Evolutionary conservation across 2,797 vertebrate genomes (phyloP), one percentile per base, ranked within the genome.

Genomic region (Pseudochaenichthys georgianus): DNA sequence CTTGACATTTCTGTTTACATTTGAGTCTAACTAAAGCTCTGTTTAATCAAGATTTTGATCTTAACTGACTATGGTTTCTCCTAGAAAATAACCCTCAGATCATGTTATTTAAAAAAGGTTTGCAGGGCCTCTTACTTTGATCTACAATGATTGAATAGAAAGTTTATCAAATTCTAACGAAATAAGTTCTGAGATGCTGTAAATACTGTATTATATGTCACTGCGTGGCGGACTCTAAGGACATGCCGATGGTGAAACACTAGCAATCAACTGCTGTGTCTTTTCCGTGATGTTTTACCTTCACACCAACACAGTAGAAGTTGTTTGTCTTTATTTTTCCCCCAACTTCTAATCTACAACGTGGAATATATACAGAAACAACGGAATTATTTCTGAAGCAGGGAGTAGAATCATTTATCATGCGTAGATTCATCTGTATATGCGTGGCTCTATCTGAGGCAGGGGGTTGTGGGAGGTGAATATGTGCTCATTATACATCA

Each of bases 381-480:
- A 1, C 28, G 1, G 13, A 13, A 12, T 28, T 38, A 31, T 9
- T 21, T 21, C 6, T 11, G 21, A 48, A 52, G 31, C 31, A 41
- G 28, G 46, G 21, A 42, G 38, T 4, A 47, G 15, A 63, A 42
- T 63, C 23, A 55, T 64, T 69, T 13, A 23, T 21, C 15, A 13
- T 41, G 9, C 11, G 6, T 45, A 38, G 15, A 43, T 48, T 58
- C 15, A n/a, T 77, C 34, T 71, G 23, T 46, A 45, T 58, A 4
- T 73, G 67, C 19, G 5, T 67, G 61, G 46, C 13, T 67, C 38
- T 64, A 57, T 62, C 63, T 66, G 60, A 69, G 57, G 51, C 55
- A 54, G 53, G 69, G 62, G 16, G 0, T 61, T 38, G 67, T 69
- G 48, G 77, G 74, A 67, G 70, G 71, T 19, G 80, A 45, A 70